Evolutionary conservation across 2,888 invertebrate genomes (phyloP).

Genomic region (Lochmaea crataegi): DNA sequence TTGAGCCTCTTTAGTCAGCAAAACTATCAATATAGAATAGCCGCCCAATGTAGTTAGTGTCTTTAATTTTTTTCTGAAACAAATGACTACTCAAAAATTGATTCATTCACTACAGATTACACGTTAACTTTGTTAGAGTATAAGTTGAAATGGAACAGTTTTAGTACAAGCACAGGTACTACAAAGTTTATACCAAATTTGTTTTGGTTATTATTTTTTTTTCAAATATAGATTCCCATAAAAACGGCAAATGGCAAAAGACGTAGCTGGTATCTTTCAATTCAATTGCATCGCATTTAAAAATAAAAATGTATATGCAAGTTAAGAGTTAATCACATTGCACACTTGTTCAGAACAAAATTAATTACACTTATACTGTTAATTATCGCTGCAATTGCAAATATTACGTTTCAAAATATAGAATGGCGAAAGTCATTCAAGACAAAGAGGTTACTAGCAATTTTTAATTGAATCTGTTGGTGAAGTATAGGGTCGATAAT

Average conservation of each 20-base stretch:
- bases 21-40: too few relatives aligned
- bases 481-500: background rate
- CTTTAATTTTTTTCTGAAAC: too few relatives aligned
- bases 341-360: conserved; percentile 25
- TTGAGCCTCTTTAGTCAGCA: too few relatives aligned
- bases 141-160: too few relatives aligned
- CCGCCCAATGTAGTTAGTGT: too few relatives aligned
- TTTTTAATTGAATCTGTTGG: conserved; percentile 4
- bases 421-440: conserved; percentile 34
- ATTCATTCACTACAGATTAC: too few relatives aligned
- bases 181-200: background rate
- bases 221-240: background rate
- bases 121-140: too few relatives aligned
- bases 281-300: conserved; percentile 13
- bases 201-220: background rate
- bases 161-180: background rate
- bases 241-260: background rate
- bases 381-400: conserved; percentile 18
- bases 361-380: conserved; percentile 31
- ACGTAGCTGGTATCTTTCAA: background rate
- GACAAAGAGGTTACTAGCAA: background rate
- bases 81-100: too few relatives aligned
- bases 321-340: conserved; percentile 25
- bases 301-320: conserved; percentile 16
- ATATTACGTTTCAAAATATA: conserved; percentile 35